Conservation (phyloP, 1,140 invertebrate genomes). For the Cepaea nemoralis region DNA sequence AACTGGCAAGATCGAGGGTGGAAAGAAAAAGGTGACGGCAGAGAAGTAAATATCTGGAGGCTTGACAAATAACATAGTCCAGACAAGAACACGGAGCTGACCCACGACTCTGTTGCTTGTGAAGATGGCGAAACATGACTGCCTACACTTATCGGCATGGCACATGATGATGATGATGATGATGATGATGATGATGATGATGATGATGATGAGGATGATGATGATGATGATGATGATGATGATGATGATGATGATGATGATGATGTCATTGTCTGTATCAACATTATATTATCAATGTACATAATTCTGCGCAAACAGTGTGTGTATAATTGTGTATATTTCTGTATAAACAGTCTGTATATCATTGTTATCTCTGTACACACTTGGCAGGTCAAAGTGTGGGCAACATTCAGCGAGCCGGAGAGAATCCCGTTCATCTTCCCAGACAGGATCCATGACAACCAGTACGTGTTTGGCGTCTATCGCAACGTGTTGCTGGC, state of each 20-base stretch:
- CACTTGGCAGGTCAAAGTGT: slow-evolving; percentile 62
- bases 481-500: slow-evolving; percentile 61
- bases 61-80: too few relatives aligned
- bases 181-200: neutral
- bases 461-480: slow-evolving; percentile 44
- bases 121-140: too few relatives aligned
- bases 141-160: too few relatives aligned
- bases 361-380: neutral
- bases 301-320: neutral
- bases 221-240: too few relatives aligned
- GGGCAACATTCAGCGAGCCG: slow-evolving; percentile 71
- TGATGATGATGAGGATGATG: too few relatives aligned
- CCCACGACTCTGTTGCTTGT: too few relatives aligned
- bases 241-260: too few relatives aligned
- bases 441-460: slow-evolving; percentile 35
- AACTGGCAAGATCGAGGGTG: too few relatives aligned
- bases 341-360: neutral
- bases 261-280: neutral
- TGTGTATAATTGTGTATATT: neutral
- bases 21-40: too few relatives aligned
- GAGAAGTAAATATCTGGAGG: slow-evolving; percentile 70
- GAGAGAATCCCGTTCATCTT: slow-evolving; percentile 46
- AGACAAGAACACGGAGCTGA: too few relatives aligned
- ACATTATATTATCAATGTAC: too few relatives aligned
- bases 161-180: too few relatives aligned